Evolutionary conservation across 2,888 invertebrate species (phyloP), one percentile per base, ranked within the genome.

Genomic region (Torymus aiolomorphi): DNA sequence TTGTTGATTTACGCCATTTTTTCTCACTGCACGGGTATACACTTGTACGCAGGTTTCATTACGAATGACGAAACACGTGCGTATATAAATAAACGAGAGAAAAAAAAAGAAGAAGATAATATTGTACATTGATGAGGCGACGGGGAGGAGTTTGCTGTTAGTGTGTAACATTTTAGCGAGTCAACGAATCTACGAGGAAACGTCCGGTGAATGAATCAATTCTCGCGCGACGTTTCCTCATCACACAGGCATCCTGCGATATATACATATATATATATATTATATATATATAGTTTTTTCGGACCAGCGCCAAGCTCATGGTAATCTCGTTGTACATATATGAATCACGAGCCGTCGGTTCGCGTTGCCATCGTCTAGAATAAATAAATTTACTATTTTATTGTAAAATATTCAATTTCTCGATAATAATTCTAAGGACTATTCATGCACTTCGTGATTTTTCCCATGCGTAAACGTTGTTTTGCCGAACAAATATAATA

Each of bases 121-220:
- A 14, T 76, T 80, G 76, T 80, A 80, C 42, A 80, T 80, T 80
- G n/a, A 49, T 56, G 70, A 52, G 62, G 51, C 54, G 31, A n/a
- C 1, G 61, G 62, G 2, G 12, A 51, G 31, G 12, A 57, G 16
- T 52, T 76, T 76, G 72, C 66, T 73, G 69, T 80, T 67, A 69
- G 72, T 69, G 52, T 72, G 62, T 80, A 74, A 76, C 59, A 52
- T 77, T 77, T 73, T 77, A 80, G 70, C 74, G 66, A 80, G 77
- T 77, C 77, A 80, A 77, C 74, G 77, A 80, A 80, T 74, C 8
- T 51, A 20, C 56, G 69, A 13, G 57, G n/a, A 54, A 69, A 18
- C 52, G 56, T 42, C 18, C 24, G 65, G 31, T 16, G 1, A 54
- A 51, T 51, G 18, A n/a, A 31, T 54, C n/a, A 49, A 42, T 13